These are phyloP conservation scores for Acanthiza pusilla DNA, from an alignment of 2,797 vertebrate species.

Conservation along the genomic window DNA sequence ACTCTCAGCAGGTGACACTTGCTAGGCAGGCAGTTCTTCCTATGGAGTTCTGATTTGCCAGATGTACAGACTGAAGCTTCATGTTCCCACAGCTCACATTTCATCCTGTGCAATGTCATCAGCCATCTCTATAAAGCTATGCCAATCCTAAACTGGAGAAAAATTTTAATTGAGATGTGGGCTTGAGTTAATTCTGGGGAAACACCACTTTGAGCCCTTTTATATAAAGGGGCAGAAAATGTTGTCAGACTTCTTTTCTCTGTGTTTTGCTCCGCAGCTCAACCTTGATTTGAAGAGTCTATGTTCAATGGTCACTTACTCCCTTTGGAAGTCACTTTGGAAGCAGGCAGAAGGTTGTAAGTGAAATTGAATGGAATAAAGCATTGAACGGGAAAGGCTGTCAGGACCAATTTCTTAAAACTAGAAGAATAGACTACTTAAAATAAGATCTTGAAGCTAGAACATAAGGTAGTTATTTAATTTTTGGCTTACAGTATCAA, in stretches of 20 bases:
- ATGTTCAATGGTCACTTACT: constrained; percentile 35
- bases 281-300: constrained; percentile 22
- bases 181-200: background rate
- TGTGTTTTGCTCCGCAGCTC: constrained; percentile 8
- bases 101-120: background rate
- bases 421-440: constrained; percentile 41
- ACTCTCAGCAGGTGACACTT: background rate
- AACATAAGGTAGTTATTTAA: constrained; percentile 59
- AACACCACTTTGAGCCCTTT: background rate
- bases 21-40: background rate
- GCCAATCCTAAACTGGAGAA: background rate
- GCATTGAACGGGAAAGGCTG: constrained; percentile 20
- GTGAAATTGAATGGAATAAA: constrained; percentile 47
- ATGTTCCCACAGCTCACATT: background rate
- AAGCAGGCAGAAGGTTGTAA: background rate
- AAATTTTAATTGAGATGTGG: background rate
- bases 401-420: constrained; percentile 50
- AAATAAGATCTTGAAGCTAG: constrained; percentile 44
- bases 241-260: background rate
- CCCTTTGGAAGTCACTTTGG: background rate
- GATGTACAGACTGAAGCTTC: background rate
- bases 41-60: background rate
- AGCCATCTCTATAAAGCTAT: background rate
- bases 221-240: background rate
- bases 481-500: constrained; percentile 49